Base-by-base conservation (phyloP, 2,797 vertebrate species). In the Semaprochilodus insignis region DNA sequence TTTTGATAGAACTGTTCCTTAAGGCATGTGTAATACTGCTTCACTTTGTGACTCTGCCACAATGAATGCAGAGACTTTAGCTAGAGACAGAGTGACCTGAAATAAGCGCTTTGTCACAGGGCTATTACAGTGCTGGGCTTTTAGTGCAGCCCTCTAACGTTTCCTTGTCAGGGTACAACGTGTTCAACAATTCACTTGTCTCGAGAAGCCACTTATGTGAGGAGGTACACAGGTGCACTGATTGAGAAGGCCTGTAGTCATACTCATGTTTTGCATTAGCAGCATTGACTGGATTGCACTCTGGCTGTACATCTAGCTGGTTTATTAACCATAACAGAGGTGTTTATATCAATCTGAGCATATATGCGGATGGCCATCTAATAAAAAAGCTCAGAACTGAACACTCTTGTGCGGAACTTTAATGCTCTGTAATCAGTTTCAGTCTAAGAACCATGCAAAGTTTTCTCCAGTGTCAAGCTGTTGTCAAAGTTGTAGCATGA, bases 31-130 rank as follows among this genome's bases (percentile, higher is more conserved):
- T 1, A 23, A 14, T 23, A 23, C 44, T 51, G 40, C 14, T 23
- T 51, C 23, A 52, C n/a, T 51, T 71, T 51, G 23, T 23, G 23
- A 71, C 40, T 23, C n/a, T 25, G n/a, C 14, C 40, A 51, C 21
- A 71, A 71, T 71, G 69, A 15, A 48, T 40, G 60, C 60, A 15
- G 13, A 70, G 67, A 70, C n/a, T 2, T 23, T 25, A 23, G 40
- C 69, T 51, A 16, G 40, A 71, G 3, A 16, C 14, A 16, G 44
- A 52, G 3, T 25, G 69, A 25, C 44, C 44, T 27, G 48, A 72
- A 72, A 54, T 72, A 54, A 72, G 70, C 17, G 70, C 44, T 71
- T 71, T 71, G 44, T 71, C n/a, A 25, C 14, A 14, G n/a, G 40
- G 19, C 65, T 21, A 6, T 36, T 21, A 36, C 16, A 23, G 21